A percentile compares a stretch with the other conserved stretches of the same genome.
These are phyloP conservation scores for Drosophila pectinifera DNA, from an alignment of 1,140 invertebrate species.

Conservation along the genomic window DNA sequence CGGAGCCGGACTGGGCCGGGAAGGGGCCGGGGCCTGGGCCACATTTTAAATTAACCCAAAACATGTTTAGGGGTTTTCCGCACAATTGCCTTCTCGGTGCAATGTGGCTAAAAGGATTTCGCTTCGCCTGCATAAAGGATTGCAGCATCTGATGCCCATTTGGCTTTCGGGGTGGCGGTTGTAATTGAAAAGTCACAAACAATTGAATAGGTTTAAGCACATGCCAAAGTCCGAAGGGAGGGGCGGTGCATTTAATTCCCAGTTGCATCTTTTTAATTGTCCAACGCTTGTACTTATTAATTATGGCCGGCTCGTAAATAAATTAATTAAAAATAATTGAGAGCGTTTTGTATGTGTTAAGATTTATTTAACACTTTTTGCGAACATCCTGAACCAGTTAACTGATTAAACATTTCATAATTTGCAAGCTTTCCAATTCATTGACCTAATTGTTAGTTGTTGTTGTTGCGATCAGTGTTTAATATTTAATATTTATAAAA, in stretches of 20 bases:
- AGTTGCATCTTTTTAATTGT: slow-evolving; percentile 18
- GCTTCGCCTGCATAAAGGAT: slow-evolving; percentile 46
- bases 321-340: slow-evolving; percentile 7
- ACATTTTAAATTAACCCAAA: slow-evolving; percentile 84
- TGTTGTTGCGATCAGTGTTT: too few relatives aligned
- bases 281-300: slow-evolving; percentile 1
- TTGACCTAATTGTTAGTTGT: too few relatives aligned
- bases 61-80: slow-evolving; percentile 84
- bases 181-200: slow-evolving; percentile 30
- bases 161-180: slow-evolving; percentile 25
- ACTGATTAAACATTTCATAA: background rate
- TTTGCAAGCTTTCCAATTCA: background rate
- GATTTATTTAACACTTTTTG: background rate
- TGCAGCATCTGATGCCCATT: slow-evolving; percentile 67
- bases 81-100: slow-evolving; percentile 77
- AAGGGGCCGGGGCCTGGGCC: slow-evolving; percentile 60
- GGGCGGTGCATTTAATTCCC: slow-evolving; percentile 3
- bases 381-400: background rate
- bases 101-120: slow-evolving; percentile 67
- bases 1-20: background rate
- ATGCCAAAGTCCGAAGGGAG: background rate
- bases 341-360: background rate
- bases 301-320: background rate
- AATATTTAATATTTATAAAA: too few relatives aligned
- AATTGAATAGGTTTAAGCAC: slow-evolving; percentile 22